Evolutionary conservation across 2,797 vertebrate species (phyloP), one percentile per base, ranked within the genome.

Genomic region (Cryptoblepharus egeriae): DNA sequence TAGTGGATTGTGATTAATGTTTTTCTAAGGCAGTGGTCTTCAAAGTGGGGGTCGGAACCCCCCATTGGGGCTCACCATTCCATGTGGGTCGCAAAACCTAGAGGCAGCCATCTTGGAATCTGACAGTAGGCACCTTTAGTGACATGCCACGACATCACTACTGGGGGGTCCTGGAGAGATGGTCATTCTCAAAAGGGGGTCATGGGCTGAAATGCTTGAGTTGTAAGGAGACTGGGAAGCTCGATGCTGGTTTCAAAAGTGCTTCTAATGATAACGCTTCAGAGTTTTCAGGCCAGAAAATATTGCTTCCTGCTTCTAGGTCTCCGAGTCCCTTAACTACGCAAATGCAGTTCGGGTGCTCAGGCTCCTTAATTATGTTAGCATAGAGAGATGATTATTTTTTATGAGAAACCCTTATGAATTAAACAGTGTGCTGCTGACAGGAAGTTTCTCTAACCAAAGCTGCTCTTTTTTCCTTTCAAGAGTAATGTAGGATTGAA

Each of bases 301-400:
- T 60, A 45, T 67, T 84, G 42, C 75, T 92, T 86, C 16, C 64
- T 60, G 78, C 82, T 77, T 35, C 24, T 55, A 71, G 67, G 57
- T 86, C 45, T 73, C 58, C 70, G 0, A 0, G 67, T 88, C 45
- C 61, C 68, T 85, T 88, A 79, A 76, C 71, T 86, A 65, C 0
- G 4, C 32, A 85, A 57, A 86, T 73, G 8, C 61, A 84, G 42
- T 77, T 89, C 74, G 75, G 77, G 64, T 90, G 70, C 64, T 49
- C 22, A 61, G 74, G 45, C 18, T 88, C 24, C 26, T 52, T 80
- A 68, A 85, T 83, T 84, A 39, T 57, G 86, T 84, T 70, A 87
- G n/a, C 28, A n/a, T 30, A 39, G 60, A 80, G 64, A 79, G 55
- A n/a, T 81, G 18, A 12, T 35, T 61, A 69, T 60, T 42, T 52